These are phyloP conservation scores for Lysandra coridon DNA, from an alignment of 2,888 invertebrate species.

Conservation along the genomic window DNA sequence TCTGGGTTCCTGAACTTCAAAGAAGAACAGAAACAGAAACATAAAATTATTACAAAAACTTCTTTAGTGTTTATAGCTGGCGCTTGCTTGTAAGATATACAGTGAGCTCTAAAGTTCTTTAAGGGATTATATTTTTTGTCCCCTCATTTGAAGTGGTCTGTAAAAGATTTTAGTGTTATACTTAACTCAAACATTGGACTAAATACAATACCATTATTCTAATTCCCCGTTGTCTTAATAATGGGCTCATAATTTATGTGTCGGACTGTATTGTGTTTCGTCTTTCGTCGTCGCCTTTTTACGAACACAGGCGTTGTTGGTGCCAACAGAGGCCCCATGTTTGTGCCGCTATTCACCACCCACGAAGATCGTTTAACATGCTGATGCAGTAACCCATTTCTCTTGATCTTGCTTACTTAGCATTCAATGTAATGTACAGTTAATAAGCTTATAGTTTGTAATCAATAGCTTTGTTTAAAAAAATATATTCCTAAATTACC, in stretches of 20 bases:
- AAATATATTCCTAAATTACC: no score
- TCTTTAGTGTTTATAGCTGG: background rate
- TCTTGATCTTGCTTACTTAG: conserved; percentile 20
- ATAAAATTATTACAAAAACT: no score
- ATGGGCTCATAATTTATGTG: conserved; percentile 24
- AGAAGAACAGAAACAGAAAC: no score
- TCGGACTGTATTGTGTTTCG: conserved; percentile 22
- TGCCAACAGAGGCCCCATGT: conserved; percentile 52
- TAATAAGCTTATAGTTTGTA: no score
- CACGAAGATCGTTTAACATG: conserved; percentile 44
- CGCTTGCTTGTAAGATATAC: background rate
- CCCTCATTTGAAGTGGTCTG: background rate
- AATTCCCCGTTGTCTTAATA: conserved; percentile 15
- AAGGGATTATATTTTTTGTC: conserved; percentile 1
- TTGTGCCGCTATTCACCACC: conserved; percentile 57
- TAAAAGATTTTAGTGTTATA: background rate
- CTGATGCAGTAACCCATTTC: conserved; percentile 13
- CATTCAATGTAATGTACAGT: background rate
- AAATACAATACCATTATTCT: background rate
- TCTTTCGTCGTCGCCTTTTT: conserved; percentile 30
- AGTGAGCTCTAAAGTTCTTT: background rate
- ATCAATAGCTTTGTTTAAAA: no score
- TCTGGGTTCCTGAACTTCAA: no score
- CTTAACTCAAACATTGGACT: background rate
- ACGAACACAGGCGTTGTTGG: conserved; percentile 36